Base-by-base conservation (phyloP, 2,113 vertebrate species). In the Scomber scombrus region DNA sequence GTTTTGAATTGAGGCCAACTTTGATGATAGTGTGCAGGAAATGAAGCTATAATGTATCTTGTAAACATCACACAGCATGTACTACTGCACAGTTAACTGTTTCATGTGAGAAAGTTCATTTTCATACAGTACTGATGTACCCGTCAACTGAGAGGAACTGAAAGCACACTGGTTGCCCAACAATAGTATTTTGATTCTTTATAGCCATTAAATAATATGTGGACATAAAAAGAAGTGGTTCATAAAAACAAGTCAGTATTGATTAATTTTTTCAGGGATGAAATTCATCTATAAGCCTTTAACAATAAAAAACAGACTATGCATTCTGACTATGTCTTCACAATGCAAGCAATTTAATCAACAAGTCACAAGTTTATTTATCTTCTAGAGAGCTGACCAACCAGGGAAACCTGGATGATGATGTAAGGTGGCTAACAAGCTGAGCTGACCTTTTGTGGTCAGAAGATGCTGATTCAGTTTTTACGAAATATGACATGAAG, bases 381-480 rank as follows among this genome's bases (percentile, higher is more conserved):
- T 56, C 58, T 52, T 46, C 31, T 18, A 4, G 2, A 58, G 31
- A 70, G 65, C 43, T 43, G 51, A 75, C 40, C 16, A 26, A 21
- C 29, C 5, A 54, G 18, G 6, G 49, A 69, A 55, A 40, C 12
- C 11, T 26, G 19, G 23, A 43, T 50, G 68, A 64, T 6, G 0
- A 31, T 31, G 31, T 34, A 7, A 34, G 15, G 5, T 58, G 43
- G 26, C 58, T 46, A 7, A 71, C 34, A 40, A 70, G 45, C 11
- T 29, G 26, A 67, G 19, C 61, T 49, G 49, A 21, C 8, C n/a
- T 60, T 55, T 72, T 49, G 68, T 68, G 68, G 55, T 56, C 55
- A 57, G 56, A 14, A 62, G 63, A 51, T 52, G 31, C 14, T 31
- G 5, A 61, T 67, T 52, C 68, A n/a, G 11, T 31, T 18, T 71